phyloP scores from a whole-genome alignment of 2,888 invertebrate genomes.

The Drosophila barbarae region DNA sequence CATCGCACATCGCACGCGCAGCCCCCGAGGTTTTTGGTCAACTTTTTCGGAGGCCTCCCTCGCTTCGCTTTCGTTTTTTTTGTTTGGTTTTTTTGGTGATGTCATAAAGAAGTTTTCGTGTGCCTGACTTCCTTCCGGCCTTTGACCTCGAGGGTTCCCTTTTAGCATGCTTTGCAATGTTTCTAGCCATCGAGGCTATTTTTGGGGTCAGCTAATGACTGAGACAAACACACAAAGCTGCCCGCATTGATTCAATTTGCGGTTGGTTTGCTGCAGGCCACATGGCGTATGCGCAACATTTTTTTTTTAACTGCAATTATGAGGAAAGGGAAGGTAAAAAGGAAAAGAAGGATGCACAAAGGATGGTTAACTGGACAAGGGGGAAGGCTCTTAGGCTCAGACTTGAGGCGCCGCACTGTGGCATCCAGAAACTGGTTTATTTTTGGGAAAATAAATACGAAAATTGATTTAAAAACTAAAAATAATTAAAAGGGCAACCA shows the following conservation, averaged over 20 bases:
- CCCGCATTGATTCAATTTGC: conserved; percentile 27
- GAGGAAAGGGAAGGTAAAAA: background rate
- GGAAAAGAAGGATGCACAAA: no score
- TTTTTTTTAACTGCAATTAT: conserved; percentile 58
- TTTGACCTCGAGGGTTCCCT: conserved; percentile 1
- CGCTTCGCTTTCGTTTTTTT: background rate
- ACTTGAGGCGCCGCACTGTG: conserved; percentile 58
- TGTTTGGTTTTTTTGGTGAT: conserved; percentile 12
- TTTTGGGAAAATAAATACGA: background rate
- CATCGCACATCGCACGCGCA: conserved; percentile 29
- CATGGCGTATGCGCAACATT: conserved; percentile 61
- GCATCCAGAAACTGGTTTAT: background rate
- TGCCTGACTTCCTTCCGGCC: conserved; percentile 9
- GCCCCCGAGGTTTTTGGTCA: conserved; percentile 20
- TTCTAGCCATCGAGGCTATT: conserved; percentile 6
- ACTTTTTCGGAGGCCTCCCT: conserved; percentile 16
- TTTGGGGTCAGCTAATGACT: conserved; percentile 26
- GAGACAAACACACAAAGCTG: conserved; percentile 19
- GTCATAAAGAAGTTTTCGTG: conserved; percentile 29
- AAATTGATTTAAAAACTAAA: background rate
- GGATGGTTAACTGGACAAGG: background rate
- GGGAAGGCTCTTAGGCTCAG: conserved; percentile 23
- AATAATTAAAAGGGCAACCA: background rate
- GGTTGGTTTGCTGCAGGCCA: conserved; percentile 51
- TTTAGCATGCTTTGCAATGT: conserved; percentile 2